These are phyloP conservation scores for Spongia lamella DNA, from an alignment of 37 sponge, comb jelly and placozoan genomes.

Conservation along the genomic window DNA sequence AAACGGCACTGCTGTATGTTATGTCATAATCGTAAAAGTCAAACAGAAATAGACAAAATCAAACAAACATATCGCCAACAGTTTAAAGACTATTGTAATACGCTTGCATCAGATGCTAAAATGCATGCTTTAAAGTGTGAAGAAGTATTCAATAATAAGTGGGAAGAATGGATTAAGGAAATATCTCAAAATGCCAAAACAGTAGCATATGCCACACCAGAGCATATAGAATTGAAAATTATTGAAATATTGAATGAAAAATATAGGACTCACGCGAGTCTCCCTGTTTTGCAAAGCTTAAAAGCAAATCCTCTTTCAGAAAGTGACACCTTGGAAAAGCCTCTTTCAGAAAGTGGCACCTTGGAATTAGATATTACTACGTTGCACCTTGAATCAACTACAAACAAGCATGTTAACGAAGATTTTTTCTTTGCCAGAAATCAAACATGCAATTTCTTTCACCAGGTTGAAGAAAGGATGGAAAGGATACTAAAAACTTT, in stretches of 20 bases:
- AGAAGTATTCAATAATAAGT: neutral
- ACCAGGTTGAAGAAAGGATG: no score
- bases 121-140: neutral
- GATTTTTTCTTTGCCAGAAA: no score
- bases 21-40: neutral
- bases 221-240: neutral
- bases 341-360: no score
- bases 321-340: no score
- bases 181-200: neutral
- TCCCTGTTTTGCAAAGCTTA: no score
- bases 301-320: no score
- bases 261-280: no score
- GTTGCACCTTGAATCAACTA: no score
- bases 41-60: neutral
- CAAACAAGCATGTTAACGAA: no score
- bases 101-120: neutral
- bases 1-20: neutral
- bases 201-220: neutral
- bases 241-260: no score
- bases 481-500: neutral
- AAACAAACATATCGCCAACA: neutral
- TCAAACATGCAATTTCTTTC: no score
- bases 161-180: constrained; percentile 1
- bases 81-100: neutral
- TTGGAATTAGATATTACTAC: no score